A percentile compares a stretch with the other conserved stretches of the same genome.
These are phyloP conservation scores for Pseudois nayaur DNA, from an alignment of 2,113 vertebrate species.

Conservation along the genomic window DNA sequence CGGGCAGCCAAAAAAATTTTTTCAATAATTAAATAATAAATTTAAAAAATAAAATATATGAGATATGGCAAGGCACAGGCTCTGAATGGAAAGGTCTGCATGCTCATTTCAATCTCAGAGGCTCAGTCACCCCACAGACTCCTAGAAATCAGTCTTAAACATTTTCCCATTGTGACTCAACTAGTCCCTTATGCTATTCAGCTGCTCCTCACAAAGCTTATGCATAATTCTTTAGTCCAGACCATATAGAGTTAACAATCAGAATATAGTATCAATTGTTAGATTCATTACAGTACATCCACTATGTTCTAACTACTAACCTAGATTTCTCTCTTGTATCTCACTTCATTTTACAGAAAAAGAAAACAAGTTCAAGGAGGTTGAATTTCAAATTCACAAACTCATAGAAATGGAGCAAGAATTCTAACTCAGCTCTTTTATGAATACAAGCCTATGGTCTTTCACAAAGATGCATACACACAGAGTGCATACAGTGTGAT, in stretches of 20 bases:
- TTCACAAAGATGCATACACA: background rate
- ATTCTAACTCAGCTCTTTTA: background rate
- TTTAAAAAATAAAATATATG: background rate
- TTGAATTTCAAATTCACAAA: background rate
- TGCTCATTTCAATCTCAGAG: background rate
- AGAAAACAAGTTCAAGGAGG: background rate
- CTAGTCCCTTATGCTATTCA: background rate
- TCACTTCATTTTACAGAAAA: background rate
- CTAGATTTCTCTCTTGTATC: background rate
- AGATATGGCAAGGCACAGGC: background rate
- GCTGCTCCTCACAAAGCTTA: background rate
- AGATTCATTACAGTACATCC: background rate
- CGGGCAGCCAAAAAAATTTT: background rate
- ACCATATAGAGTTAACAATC: background rate
- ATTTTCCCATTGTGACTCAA: background rate
- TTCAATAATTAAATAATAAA: background rate
- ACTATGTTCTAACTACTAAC: background rate
- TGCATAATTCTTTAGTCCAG: background rate
- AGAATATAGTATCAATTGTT: background rate
- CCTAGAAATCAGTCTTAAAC: no score
- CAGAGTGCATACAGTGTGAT: background rate
- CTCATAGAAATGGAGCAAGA: background rate
- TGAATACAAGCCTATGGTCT: background rate
- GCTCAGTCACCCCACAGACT: background rate
- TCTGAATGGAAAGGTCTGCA: background rate